Evolutionary conservation across 2,888 invertebrate genomes (phyloP).

Genomic region (Hemistola chrysoprasaria): DNA sequence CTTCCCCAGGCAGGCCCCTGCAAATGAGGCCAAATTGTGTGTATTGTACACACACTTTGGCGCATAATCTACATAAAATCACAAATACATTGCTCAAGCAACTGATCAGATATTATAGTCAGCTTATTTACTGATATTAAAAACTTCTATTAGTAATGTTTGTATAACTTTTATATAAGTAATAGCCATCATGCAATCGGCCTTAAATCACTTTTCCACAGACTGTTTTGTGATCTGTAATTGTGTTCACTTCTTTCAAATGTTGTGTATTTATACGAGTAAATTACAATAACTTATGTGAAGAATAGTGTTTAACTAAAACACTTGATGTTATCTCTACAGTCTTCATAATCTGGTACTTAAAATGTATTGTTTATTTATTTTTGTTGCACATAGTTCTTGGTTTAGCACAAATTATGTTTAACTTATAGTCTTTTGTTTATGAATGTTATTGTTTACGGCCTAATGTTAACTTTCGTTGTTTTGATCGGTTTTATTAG

Average conservation of each 20-base stretch:
- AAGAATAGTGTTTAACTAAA: background rate
- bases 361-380: constrained; percentile 39
- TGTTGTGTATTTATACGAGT: constrained; percentile 29
- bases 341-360: constrained; percentile 35
- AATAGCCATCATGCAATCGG: too few relatives aligned
- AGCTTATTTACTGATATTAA: too few relatives aligned
- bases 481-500: constrained; percentile 26
- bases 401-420: constrained; percentile 46
- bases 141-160: too few relatives aligned
- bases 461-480: constrained; percentile 39
- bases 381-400: constrained; percentile 44
- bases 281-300: too few relatives aligned
- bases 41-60: too few relatives aligned
- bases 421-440: constrained; percentile 34
- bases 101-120: too few relatives aligned
- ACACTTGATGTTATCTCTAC: constrained; percentile 18
- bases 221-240: constrained; percentile 44
- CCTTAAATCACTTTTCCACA: constrained; percentile 22
- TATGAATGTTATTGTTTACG: constrained; percentile 34
- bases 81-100: too few relatives aligned
- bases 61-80: too few relatives aligned
- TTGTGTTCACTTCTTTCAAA: constrained; percentile 46
- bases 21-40: too few relatives aligned
- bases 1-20: too few relatives aligned
- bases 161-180: too few relatives aligned